These are phyloP conservation scores for Diachasmimorpha longicaudata DNA, from an alignment of 1,140 invertebrate genomes.

Conservation along the genomic window DNA sequence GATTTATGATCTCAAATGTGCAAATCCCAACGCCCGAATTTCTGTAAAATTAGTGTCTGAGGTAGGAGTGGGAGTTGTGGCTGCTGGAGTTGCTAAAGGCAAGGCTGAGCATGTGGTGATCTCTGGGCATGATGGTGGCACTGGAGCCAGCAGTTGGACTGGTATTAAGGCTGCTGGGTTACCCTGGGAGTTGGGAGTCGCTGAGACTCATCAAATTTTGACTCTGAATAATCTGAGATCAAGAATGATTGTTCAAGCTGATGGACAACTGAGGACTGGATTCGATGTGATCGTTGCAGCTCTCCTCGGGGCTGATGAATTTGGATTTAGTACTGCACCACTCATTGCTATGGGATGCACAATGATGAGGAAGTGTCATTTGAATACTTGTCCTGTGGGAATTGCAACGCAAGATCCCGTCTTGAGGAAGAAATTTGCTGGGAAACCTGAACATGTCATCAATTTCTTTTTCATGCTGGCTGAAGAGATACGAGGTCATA, in stretches of 20 bases:
- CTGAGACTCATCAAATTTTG: constrained; percentile 97
- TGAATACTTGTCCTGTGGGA: constrained; percentile 99
- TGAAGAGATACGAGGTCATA: constrained; percentile 90
- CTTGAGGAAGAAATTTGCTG: constrained; percentile 94
- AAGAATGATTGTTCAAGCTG: constrained; percentile 92
- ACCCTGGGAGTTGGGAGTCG: constrained; percentile 97
- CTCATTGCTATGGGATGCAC: constrained; percentile 97
- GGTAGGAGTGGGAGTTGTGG: constrained; percentile 97
- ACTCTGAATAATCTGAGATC: constrained; percentile 96
- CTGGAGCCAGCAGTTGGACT: constrained; percentile 97
- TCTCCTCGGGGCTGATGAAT: constrained; percentile 95
- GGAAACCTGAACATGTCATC: constrained; percentile 96
- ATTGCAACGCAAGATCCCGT: constrained; percentile 97
- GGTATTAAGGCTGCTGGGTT: constrained; percentile 94
- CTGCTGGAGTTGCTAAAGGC: constrained; percentile 97
- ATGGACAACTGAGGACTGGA: constrained; percentile 92
- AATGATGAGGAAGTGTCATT: constrained; percentile 99
- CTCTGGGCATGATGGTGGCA: constrained; percentile 98
- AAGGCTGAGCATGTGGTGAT: constrained; percentile 99
- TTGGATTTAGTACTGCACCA: constrained; percentile 98
- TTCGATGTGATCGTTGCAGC: constrained; percentile 98
- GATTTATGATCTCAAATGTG: constrained; percentile 98
- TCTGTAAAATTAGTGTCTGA: constrained; percentile 98
- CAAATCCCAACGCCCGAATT: constrained; percentile 94
- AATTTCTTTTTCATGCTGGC: constrained; percentile 98